These are phyloP conservation scores for Bombylius major DNA, from an alignment of 2,888 invertebrate species.

Conservation along the genomic window DNA sequence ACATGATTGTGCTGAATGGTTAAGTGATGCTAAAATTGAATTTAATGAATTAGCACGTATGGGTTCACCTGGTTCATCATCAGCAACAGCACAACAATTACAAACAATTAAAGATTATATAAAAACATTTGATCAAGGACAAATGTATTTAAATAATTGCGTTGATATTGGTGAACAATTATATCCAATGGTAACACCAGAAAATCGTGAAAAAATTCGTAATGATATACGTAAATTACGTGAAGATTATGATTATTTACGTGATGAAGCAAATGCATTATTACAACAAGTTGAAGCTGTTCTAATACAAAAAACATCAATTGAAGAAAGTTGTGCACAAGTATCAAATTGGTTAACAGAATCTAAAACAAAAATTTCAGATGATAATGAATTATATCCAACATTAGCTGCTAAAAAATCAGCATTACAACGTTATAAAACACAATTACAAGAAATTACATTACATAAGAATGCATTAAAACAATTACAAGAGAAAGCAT, in stretches of 20 bases:
- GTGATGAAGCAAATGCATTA: slow-evolving; percentile 71
- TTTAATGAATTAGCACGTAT: slow-evolving; percentile 59
- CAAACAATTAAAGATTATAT: slow-evolving; percentile 52
- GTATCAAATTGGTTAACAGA: slow-evolving; percentile 78
- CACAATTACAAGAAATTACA: slow-evolving; percentile 71
- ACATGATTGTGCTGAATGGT: slow-evolving; percentile 63
- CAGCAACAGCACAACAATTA: slow-evolving; percentile 56
- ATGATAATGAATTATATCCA: slow-evolving; percentile 58
- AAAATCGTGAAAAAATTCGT: slow-evolving; percentile 74
- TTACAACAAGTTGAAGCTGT: slow-evolving; percentile 81
- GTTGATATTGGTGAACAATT: slow-evolving; percentile 80
- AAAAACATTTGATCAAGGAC: slow-evolving; percentile 61
- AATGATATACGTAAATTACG: slow-evolving; percentile 68
- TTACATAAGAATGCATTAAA: slow-evolving; percentile 74
- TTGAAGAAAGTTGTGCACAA: slow-evolving; percentile 84
- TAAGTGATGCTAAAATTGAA: slow-evolving; percentile 59
- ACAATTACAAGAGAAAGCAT: slow-evolving; percentile 71
- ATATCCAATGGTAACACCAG: slow-evolving; percentile 74
- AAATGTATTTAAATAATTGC: slow-evolving; percentile 60
- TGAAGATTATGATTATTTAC: slow-evolving; percentile 69
- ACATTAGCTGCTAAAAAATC: slow-evolving; percentile 81
- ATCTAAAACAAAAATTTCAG: slow-evolving; percentile 58
- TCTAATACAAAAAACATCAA: slow-evolving; percentile 79
- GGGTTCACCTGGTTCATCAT: slow-evolving; percentile 59
- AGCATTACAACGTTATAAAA: slow-evolving; percentile 67